phyloP scores from a whole-genome alignment of 2,888 invertebrate species.

The Diplazon laetatorius region DNA sequence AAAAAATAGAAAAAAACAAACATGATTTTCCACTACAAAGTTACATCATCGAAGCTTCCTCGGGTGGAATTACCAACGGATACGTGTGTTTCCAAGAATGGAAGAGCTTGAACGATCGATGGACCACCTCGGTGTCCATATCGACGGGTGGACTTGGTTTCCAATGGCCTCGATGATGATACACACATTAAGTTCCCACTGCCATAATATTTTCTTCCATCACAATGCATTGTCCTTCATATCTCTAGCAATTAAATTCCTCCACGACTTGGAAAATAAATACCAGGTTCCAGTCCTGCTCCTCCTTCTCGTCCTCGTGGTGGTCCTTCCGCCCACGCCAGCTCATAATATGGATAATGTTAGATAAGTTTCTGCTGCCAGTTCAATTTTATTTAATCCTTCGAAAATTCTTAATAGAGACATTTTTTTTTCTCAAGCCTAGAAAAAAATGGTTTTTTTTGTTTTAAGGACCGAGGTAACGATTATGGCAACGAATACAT shows the following conservation, averaged over 20 bases:
- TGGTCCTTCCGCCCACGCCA: too few relatives aligned
- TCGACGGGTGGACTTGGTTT: neutral
- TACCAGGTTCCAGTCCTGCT: neutral
- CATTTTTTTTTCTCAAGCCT: constrained; percentile 12
- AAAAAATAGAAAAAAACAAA: constrained; percentile 23
- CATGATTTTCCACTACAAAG: constrained; percentile 47
- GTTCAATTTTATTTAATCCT: constrained; percentile 2
- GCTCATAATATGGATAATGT: too few relatives aligned
- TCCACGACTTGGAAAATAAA: neutral
- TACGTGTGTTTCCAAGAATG: constrained; percentile 15
- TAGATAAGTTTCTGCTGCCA: neutral
- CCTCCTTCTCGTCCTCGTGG: neutral
- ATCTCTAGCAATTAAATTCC: too few relatives aligned
- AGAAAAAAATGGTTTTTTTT: constrained; percentile 1
- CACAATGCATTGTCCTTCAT: neutral
- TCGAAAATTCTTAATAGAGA: constrained; percentile 2
- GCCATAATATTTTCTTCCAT: neutral
- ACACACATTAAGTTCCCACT: too few relatives aligned
- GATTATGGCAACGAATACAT: too few relatives aligned
- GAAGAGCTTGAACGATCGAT: constrained; percentile 41
- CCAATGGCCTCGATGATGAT: constrained; percentile 2
- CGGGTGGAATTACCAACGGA: constrained; percentile 33
- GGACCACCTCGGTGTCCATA: constrained; percentile 31
- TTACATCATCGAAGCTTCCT: constrained; percentile 49
- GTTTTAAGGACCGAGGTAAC: too few relatives aligned